These are phyloP conservation scores for Myopa testacea DNA, from an alignment of 2,888 invertebrate genomes.

Conservation along the genomic window DNA sequence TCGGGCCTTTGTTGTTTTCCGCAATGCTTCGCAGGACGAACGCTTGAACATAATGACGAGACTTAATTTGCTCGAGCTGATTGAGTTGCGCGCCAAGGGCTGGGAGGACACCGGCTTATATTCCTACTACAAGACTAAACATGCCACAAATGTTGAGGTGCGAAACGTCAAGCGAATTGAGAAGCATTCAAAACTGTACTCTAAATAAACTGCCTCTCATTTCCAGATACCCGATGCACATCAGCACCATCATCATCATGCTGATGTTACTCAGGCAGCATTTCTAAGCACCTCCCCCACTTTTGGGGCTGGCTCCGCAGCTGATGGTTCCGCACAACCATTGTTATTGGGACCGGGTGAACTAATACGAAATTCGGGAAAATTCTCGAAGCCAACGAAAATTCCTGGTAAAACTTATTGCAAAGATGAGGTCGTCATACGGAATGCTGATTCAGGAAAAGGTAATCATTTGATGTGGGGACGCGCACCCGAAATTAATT, in stretches of 20 bases:
- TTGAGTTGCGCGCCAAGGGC: slow-evolving; percentile 91
- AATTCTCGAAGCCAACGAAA: slow-evolving; percentile 88
- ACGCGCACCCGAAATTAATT: not conserved
- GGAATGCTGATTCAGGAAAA: slow-evolving; percentile 96
- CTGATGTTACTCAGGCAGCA: slow-evolving; percentile 62
- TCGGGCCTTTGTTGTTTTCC: slow-evolving; percentile 85
- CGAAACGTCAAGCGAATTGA: not conserved
- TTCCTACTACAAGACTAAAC: slow-evolving; percentile 82
- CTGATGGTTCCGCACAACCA: slow-evolving; percentile 64
- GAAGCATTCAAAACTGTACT: not conserved
- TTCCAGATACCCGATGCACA: slow-evolving; percentile 55
- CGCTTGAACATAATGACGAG: slow-evolving; percentile 87
- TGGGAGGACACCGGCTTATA: slow-evolving; percentile 91
- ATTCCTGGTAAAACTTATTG: slow-evolving; percentile 94
- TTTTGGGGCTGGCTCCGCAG: slow-evolving; percentile 60
- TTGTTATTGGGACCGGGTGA: slow-evolving; percentile 82
- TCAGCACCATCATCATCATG: slow-evolving; percentile 46
- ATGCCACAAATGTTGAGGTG: slow-evolving; percentile 73
- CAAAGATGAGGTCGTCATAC: slow-evolving; percentile 94
- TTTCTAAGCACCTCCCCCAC: slow-evolving; percentile 72
- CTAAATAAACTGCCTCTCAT: not conserved
- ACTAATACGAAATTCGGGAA: slow-evolving; percentile 87
- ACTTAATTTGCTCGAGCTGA: slow-evolving; percentile 89
- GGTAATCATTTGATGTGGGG: slow-evolving; percentile 71
- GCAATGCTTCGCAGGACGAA: slow-evolving; percentile 90